Evolutionary conservation across 1,140 invertebrate species (phyloP).

Genomic region (Drosophila murphyi): DNA sequence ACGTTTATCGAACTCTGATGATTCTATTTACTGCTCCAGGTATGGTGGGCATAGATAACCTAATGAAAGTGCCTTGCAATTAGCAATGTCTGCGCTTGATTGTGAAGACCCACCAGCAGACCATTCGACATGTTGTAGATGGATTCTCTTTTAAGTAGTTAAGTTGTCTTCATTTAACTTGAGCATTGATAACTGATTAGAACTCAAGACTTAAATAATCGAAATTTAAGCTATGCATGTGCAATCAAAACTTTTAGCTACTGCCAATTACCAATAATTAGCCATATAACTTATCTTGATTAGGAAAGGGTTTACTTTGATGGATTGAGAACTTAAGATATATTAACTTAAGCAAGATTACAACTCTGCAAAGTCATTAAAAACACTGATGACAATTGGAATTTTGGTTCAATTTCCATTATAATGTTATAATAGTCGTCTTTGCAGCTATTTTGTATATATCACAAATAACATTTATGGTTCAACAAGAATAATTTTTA

Average conservation of each 20-base stretch:
- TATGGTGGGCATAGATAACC: constrained; percentile 50
- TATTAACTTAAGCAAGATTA: constrained; percentile 5
- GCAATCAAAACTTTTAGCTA: constrained; percentile 22
- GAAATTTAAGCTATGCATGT: constrained; percentile 3
- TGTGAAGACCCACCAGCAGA: constrained; percentile 8
- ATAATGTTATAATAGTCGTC: background rate
- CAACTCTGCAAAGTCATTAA: too few relatives aligned
- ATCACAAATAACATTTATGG: constrained; percentile 16
- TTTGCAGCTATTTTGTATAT: background rate
- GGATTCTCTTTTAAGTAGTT: background rate
- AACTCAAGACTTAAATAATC: constrained; percentile 2
- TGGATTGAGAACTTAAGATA: background rate
- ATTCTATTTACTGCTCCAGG: constrained; percentile 67
- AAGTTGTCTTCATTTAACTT: background rate
- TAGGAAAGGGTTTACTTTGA: constrained; percentile 1
- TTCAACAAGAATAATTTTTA: constrained; percentile 22
- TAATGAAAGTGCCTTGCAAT: constrained; percentile 56
- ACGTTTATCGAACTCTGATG: constrained; percentile 70
- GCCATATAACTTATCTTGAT: constrained; percentile 34
- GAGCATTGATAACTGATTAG: background rate
- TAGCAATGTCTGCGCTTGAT: constrained; percentile 36
- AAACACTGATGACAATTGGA: too few relatives aligned
- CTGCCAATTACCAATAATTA: constrained; percentile 32
- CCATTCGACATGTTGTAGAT: constrained; percentile 3
- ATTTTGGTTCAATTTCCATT: background rate